Evolutionary conservation across 2,888 invertebrate genomes (phyloP), one percentile per base, ranked within the genome.

Genomic region (Hypomecis atomaria): DNA sequence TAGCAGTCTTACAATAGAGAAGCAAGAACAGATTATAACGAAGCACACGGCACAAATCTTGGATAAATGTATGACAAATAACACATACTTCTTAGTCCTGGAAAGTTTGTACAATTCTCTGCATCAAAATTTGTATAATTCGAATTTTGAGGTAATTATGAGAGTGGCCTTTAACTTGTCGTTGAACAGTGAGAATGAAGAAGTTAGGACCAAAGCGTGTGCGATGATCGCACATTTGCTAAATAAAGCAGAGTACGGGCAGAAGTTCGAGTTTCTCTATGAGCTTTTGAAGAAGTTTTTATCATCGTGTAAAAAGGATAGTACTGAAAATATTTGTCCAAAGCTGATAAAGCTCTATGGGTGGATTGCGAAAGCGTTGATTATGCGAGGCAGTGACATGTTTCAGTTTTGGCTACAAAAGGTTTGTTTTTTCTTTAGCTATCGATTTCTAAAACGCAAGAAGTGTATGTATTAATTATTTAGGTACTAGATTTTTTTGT

Each of bases 141-240:
- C 79, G 1, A 75, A 77, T 56, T 86, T 84, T 64, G 82, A 86
- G 45, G 83, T 87, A 11, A 78, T 93, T 4, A 74, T 94, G 73
- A 72, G 65, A 3, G 64, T 90, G 44, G 83, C 92, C 11, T 76
- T 88, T 42, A 79, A 83, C 34, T 54, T 92, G 8, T 84, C 92
- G 44, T 73, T 94, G 45, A 74, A 83, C 0, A 86, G 85, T 73
- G 77, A 83, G 0, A 78, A 82, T 66, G 79, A 81, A 5, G 65
- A 79, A 33, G 74, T 90, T 5, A 88, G 89, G 66, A 78, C 78
- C 9, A 89, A 90, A 66, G 89, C 93, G 0, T 93, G 92, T 74
- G 86, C 90, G 67, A 79, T 95, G 58, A 77, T 94, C 59, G 94
- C 94, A 0, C 94, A 94, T 82, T 83, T 95, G 60, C 74, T 95